phyloP scores from a whole-genome alignment of 2,888 invertebrate genomes.

The Gortyna flavago region DNA sequence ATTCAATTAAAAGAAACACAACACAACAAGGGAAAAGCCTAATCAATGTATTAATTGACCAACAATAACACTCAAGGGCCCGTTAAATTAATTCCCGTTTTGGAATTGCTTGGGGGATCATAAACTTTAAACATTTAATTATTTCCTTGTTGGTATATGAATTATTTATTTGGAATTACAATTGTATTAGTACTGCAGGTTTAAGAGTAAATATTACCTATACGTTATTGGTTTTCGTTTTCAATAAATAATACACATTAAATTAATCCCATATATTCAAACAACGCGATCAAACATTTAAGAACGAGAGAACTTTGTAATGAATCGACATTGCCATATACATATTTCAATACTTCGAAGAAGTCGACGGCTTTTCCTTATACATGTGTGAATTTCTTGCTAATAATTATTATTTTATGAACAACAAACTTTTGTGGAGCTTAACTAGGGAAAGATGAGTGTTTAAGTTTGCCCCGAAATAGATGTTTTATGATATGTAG shows the following conservation, averaged over 20 bases:
- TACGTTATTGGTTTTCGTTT: constrained; percentile 39
- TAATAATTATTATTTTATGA: constrained; percentile 71
- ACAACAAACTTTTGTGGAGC: constrained; percentile 66
- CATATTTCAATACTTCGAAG: constrained; percentile 59
- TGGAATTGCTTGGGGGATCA: constrained; percentile 35
- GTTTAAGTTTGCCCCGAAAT: constrained; percentile 69
- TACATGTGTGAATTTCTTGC: constrained; percentile 52
- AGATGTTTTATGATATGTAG: constrained; percentile 79
- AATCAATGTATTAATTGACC: constrained; percentile 52
- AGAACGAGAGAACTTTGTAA: constrained; percentile 47
- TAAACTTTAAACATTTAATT: constrained; percentile 37
- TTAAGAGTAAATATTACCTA: constrained; percentile 14
- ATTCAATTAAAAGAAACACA: constrained; percentile 24
- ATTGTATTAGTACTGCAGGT: constrained; percentile 1
- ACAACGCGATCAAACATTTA: constrained; percentile 39
- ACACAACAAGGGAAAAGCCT: constrained; percentile 30
- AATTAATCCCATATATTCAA: constrained; percentile 36
- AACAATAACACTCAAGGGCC: constrained; percentile 49
- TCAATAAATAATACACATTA: constrained; percentile 36
- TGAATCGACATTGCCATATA: constrained; percentile 43
- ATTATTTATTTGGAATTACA: neutral
- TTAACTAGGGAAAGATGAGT: constrained; percentile 69
- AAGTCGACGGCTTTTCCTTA: constrained; percentile 64
- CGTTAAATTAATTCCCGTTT: constrained; percentile 44
- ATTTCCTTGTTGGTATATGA: constrained; percentile 5